These are phyloP conservation scores for Darevskia mixta DNA, from an alignment of 2,797 vertebrate species.

Conservation along the genomic window DNA sequence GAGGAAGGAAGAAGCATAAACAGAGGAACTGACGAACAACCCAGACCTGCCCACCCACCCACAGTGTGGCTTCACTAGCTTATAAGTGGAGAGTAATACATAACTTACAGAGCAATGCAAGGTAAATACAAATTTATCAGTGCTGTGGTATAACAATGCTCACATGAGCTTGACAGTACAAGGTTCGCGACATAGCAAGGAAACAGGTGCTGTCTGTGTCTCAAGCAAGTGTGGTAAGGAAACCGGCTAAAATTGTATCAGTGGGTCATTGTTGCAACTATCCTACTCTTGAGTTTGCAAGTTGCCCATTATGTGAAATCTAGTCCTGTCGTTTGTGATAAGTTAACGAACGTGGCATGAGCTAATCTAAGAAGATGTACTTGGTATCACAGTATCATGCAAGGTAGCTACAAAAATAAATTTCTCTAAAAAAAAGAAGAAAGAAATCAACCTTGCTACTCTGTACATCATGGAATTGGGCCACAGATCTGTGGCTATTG, in stretches of 20 bases:
- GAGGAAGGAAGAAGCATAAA: conserved; percentile 43
- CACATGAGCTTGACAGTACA: conserved; percentile 30
- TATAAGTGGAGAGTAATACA: not conserved
- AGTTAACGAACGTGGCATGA: conserved; percentile 38
- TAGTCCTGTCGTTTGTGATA: conserved; percentile 50
- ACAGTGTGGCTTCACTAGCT: not conserved
- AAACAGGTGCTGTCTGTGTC: conserved; percentile 33
- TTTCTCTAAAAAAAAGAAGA: conserved; percentile 56
- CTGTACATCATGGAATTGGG: conserved; percentile 14
- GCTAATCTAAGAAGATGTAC: conserved; percentile 71
- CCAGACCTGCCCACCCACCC: not conserved
- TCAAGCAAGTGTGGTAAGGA: conserved; percentile 39
- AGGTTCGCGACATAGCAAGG: conserved; percentile 39
- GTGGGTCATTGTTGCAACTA: conserved; percentile 28
- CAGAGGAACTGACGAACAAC: conserved; percentile 7
- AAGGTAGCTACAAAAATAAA: conserved; percentile 73
- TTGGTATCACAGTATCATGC: conserved; percentile 73
- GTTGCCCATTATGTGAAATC: conserved; percentile 61
- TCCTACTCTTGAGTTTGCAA: conserved; percentile 35
- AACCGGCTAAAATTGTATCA: conserved; percentile 36
- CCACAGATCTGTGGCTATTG: not conserved
- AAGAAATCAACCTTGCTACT: conserved; percentile 11
- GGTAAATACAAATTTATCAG: conserved; percentile 15
- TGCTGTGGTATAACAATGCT: conserved; percentile 26
- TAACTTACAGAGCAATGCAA: conserved; percentile 2